These are phyloP conservation scores for Ochlodes sylvanus DNA, from an alignment of 2,888 invertebrate species.

Conservation along the genomic window DNA sequence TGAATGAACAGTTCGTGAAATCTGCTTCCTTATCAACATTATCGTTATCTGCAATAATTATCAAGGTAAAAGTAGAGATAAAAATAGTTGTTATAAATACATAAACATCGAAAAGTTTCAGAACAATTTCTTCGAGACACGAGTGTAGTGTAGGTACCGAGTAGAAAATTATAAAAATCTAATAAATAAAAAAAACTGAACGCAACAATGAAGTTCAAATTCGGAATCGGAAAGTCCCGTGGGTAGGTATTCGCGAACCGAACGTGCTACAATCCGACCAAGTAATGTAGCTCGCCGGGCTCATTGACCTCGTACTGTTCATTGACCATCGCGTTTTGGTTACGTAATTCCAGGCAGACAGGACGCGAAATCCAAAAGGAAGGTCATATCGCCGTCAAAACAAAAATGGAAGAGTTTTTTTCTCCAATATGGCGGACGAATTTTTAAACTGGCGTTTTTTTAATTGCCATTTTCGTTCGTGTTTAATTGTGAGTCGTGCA, in stretches of 20 bases:
- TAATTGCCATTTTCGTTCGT: constrained; percentile 49
- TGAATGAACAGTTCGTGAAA: neutral
- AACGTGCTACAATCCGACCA: constrained; percentile 58
- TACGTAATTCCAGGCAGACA: constrained; percentile 65
- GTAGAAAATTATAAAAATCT: neutral
- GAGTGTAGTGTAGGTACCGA: neutral
- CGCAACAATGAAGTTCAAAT: constrained; percentile 9
- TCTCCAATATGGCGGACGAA: constrained; percentile 78
- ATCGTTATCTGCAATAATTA: neutral
- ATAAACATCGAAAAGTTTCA: no score
- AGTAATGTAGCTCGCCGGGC: constrained; percentile 52
- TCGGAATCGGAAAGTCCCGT: constrained; percentile 39
- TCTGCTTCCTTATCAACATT: neutral
- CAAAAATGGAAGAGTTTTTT: constrained; percentile 71
- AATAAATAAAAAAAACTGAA: neutral
- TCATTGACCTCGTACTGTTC: constrained; percentile 48
- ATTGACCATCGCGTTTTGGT: constrained; percentile 61
- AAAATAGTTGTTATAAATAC: neutral
- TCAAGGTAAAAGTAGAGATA: neutral
- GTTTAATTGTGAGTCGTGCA: constrained; percentile 44
- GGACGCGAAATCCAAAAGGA: constrained; percentile 73
- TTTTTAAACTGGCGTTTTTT: constrained; percentile 61
- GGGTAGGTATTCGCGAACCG: constrained; percentile 44
- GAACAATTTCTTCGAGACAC: neutral
- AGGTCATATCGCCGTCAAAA: constrained; percentile 83